phyloP scores from a whole-genome alignment of 2,797 vertebrate species.

The Oreortyx pictus region DNA sequence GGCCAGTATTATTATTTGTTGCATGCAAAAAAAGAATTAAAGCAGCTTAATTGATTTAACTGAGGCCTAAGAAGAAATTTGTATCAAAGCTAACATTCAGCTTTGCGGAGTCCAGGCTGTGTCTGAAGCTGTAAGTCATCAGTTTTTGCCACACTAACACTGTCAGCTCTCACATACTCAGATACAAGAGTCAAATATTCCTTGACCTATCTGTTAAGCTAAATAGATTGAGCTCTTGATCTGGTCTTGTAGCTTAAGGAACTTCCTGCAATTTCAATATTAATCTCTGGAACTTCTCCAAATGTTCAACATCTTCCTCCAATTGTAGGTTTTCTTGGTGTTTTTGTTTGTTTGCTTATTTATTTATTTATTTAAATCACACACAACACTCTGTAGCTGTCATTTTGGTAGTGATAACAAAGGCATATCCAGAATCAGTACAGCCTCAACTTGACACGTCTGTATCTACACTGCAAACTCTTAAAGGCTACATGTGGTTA shows the following conservation, averaged over 20 bases:
- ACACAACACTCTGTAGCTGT: not conserved
- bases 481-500: fast-evolving
- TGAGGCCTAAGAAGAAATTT: not conserved
- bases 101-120: not conserved
- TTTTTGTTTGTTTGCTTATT: too few species aligned
- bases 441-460: not conserved
- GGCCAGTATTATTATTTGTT: not conserved
- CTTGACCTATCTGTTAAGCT: not conserved
- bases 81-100: not conserved
- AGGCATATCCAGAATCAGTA: not conserved
- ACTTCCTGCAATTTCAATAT: not conserved
- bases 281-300: not conserved
- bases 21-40: not conserved
- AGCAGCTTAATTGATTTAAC: not conserved
- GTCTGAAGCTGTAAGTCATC: not conserved
- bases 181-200: not conserved
- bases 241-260: not conserved
- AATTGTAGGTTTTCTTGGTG: not conserved
- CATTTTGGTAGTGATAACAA: not conserved
- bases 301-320: not conserved
- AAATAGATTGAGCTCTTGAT: not conserved
- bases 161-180: not conserved
- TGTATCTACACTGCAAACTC: not conserved
- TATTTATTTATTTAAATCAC: not conserved
- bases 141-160: not conserved